These are phyloP conservation scores for Pelodiscus sinensis DNA, from an alignment of 2,113 vertebrate species.

Conservation along the genomic window DNA sequence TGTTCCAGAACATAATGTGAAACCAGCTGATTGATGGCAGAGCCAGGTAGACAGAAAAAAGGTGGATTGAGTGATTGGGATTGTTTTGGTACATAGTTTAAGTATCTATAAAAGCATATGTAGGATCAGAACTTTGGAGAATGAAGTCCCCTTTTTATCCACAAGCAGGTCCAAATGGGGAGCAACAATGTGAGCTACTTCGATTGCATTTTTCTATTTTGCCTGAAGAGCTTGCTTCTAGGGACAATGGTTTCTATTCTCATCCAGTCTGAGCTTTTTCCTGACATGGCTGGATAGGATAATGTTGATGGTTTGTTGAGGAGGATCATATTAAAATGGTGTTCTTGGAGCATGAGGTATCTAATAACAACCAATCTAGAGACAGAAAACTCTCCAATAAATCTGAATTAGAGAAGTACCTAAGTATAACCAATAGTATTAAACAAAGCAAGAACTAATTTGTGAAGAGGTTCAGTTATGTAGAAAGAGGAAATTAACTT, in stretches of 20 bases:
- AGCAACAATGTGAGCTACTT: background rate
- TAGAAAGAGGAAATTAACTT: slow-evolving; percentile 13
- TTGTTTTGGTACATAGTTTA: background rate
- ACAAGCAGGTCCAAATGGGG: background rate
- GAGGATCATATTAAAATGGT: slow-evolving; percentile 2
- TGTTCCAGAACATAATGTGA: background rate
- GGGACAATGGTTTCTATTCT: background rate
- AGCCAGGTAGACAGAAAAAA: background rate
- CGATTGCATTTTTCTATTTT: background rate
- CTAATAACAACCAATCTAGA: background rate
- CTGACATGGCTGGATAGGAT: background rate
- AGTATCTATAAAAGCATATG: background rate
- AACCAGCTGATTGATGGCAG: background rate
- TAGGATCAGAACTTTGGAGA: background rate
- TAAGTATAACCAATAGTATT: background rate
- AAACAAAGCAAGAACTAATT: background rate
- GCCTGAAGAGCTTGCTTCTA: background rate
- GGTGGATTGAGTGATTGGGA: background rate
- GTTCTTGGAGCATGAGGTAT: background rate
- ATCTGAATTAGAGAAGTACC: background rate
- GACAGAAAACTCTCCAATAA: background rate
- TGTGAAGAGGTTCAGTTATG: background rate
- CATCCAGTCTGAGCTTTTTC: background rate
- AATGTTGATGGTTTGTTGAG: background rate
- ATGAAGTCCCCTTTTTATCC: background rate